Base-by-base conservation (phyloP, 2,888 invertebrate genomes). In the Nomada fucata region DNA sequence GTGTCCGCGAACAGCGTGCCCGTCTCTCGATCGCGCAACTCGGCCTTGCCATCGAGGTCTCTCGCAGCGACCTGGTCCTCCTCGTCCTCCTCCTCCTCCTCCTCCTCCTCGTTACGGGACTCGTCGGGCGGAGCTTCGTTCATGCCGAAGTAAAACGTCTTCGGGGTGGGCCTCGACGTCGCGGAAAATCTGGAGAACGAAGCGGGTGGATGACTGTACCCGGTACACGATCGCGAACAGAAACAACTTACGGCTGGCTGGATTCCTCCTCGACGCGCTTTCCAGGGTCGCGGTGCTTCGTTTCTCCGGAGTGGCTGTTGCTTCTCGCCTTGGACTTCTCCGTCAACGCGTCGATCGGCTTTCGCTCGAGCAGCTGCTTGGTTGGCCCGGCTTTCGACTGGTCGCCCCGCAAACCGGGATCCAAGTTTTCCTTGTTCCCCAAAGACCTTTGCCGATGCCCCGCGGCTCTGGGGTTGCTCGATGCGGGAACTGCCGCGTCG, bases 121-220 rank as follows among this genome's bases (percentile, higher is more conserved):
- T 90, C 91, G 67, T 80, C 86, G 52, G 85, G 64, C 61, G 82
- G 94, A 85, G 94, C 94, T 86, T 95, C 95, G 84, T 96, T 96
- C 97, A 97, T 97, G 53, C 97, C 97, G 91, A 97, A 97, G 94
- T 97, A 97, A 93, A 97, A 97, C 18, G 95, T 95, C 90, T 95
- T 96, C 26, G 95, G 94, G 82, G 94, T 93, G 61, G 88, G 80
- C 67, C 89, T 91, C n/a, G 88, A 86, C 44, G 86, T 78, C n/a
- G 88, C 78, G 20, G 88, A 86, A 61, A 89, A 80, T 85, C 92
- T 92, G 75, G 42, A 50, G 57, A 75, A 60, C 13, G 5, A 5
- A 23, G 1, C 15, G 44, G 15, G 7, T 9, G 11, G 7, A 9
- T 15, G 15, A 23, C 1, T 47, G 15, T 10, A 42, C 1, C 0